Percentiles rank a stretch among this genome's conserved stretches.
Evolutionary conservation across 2,113 vertebrate genomes (phyloP).

Genomic region (Panthera uncia): DNA sequence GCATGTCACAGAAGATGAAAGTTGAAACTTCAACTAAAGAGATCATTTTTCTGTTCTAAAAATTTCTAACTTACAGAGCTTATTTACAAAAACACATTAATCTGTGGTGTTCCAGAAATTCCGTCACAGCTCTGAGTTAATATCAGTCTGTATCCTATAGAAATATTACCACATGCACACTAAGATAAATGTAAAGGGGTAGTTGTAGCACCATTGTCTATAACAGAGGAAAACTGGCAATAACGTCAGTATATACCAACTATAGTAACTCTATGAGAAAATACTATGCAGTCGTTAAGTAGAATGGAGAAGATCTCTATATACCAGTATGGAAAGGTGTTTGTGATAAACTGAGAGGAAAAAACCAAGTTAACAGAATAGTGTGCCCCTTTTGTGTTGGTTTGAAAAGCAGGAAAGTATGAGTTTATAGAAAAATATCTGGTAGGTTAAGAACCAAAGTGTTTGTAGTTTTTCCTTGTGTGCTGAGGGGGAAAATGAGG

Average conservation of each 20-base stretch:
- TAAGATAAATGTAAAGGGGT: not conserved
- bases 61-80: not conserved
- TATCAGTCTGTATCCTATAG: not conserved
- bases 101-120: not conserved
- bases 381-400: not conserved
- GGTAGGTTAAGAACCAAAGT: not conserved
- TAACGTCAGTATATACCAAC: not conserved
- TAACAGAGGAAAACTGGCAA: not conserved
- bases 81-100: not conserved
- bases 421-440: not conserved
- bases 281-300: not conserved
- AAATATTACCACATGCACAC: not conserved
- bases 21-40: not conserved
- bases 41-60: not conserved
- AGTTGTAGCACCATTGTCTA: not conserved
- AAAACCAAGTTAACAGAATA: not conserved
- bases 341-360: not conserved
- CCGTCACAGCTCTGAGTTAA: not conserved
- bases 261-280: not conserved
- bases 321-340: not conserved
- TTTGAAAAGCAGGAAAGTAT: not conserved
- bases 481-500: not conserved
- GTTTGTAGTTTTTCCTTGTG: not conserved
- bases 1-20: not conserved
- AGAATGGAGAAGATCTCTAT: not conserved